A percentile compares a stretch with the other conserved stretches of the same genome.
These are phyloP conservation scores for Anableps anableps DNA, from an alignment of 2,797 vertebrate genomes.

Conservation along the genomic window DNA sequence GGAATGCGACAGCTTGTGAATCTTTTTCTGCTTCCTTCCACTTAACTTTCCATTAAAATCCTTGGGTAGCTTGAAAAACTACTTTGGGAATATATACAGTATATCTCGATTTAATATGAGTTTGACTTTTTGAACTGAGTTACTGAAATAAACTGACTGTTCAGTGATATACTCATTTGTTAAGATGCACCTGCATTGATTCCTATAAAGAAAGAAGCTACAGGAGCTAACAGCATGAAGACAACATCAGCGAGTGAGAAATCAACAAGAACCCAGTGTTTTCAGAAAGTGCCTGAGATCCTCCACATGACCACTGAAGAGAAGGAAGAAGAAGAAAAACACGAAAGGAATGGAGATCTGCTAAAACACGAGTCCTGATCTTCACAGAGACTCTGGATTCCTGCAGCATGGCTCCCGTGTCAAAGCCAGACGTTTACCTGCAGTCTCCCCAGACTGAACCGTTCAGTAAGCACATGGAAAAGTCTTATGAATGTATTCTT, in stretches of 20 bases:
- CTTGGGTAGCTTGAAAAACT: neutral
- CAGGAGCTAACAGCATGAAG: conserved; percentile 16
- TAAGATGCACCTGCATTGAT: neutral
- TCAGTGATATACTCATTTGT: neutral
- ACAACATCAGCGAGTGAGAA: conserved; percentile 23
- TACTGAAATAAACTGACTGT: neutral
- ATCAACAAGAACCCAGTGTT: conserved; percentile 49
- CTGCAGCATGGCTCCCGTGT: conserved; percentile 11
- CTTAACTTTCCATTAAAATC: neutral
- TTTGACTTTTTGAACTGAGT: neutral
- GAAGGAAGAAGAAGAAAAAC: conserved; percentile 26
- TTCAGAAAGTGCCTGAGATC: conserved; percentile 82
- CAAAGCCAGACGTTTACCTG: conserved; percentile 13
- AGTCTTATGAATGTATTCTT: conserved; percentile 70
- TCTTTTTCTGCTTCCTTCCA: neutral
- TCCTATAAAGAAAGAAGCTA: neutral
- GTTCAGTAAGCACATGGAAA: conserved; percentile 57
- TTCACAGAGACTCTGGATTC: conserved; percentile 29
- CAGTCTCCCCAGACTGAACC: conserved; percentile 5
- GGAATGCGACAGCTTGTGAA: neutral
- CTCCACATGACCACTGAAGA: conserved; percentile 50
- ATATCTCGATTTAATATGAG: neutral
- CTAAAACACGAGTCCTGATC: conserved; percentile 25
- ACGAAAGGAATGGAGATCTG: conserved; percentile 5
- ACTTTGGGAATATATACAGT: neutral